phyloP scores from a whole-genome alignment of 1,140 invertebrate genomes.

The Choristoneura fumiferana region DNA sequence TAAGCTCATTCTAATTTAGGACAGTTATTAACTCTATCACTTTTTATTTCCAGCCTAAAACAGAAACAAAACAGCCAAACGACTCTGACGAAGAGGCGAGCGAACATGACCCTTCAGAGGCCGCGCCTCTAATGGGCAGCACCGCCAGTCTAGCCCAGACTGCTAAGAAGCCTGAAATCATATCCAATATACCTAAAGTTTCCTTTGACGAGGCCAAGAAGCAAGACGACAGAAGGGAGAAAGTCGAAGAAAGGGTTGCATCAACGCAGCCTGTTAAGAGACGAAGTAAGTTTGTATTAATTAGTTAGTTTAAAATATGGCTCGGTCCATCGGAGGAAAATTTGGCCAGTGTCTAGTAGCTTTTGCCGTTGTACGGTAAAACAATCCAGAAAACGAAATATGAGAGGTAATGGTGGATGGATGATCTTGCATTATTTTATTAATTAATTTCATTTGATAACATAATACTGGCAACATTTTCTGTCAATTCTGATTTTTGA shows the following conservation, averaged over 20 bases:
- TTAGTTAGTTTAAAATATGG: too few species aligned
- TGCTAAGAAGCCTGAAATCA: conserved; percentile 61
- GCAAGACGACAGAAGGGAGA: conserved; percentile 24
- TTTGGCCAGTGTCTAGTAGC: too few species aligned
- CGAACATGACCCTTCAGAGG: conserved; percentile 62
- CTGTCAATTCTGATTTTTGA: too few species aligned
- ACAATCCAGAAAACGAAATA: too few species aligned
- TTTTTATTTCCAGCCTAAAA: conserved; percentile 44
- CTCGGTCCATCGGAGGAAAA: too few species aligned
- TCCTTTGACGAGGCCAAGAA: conserved; percentile 36
- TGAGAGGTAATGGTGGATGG: too few species aligned
- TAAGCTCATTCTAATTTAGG: too few species aligned
- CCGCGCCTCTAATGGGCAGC: conserved; percentile 72
- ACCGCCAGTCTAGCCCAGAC: conserved; percentile 43
- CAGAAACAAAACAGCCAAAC: conserved; percentile 40
- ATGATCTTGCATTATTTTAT: too few species aligned
- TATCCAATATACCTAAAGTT: conserved; percentile 58
- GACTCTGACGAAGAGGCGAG: conserved; percentile 63
- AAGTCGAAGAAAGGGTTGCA: conserved; percentile 40
- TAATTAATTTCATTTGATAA: too few species aligned
- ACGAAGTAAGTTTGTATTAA: conserved; percentile 51
- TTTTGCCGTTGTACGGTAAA: too few species aligned
- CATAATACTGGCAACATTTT: too few species aligned
- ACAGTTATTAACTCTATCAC: too few species aligned
- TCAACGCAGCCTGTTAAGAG: conserved; percentile 62